Conservation (phyloP, 92 coral and sea anemone species). For the Virgularia gustaviana region DNA sequence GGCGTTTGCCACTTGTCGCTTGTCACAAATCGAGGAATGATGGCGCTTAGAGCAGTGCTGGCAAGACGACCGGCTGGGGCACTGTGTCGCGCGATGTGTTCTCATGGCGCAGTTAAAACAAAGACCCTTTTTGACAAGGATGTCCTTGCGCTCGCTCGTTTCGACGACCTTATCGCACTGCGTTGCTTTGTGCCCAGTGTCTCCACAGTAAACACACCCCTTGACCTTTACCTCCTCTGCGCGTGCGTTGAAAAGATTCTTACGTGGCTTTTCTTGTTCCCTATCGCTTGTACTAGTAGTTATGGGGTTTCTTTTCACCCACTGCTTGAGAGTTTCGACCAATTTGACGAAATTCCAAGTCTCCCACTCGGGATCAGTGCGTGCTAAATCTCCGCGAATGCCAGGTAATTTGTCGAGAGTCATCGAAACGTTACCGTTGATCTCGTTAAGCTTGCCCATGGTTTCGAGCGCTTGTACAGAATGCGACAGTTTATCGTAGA, state of each 20-base stretch:
- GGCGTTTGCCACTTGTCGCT: background rate
- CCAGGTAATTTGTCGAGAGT: slow-evolving; percentile 39
- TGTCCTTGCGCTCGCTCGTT: background rate
- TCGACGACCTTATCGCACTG: background rate
- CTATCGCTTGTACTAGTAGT: too few relatives aligned
- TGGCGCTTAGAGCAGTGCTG: background rate
- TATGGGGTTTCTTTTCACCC: slow-evolving; percentile 5
- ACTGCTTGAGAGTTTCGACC: background rate
- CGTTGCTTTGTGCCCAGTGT: background rate
- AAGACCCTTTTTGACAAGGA: background rate
- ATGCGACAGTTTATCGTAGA: slow-evolving; percentile 41
- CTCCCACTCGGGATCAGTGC: slow-evolving; percentile 16
- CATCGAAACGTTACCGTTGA: slow-evolving; percentile 30
- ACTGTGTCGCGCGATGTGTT: background rate
- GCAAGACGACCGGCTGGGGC: background rate
- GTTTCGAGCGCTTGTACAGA: slow-evolving; percentile 46
- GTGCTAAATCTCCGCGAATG: slow-evolving; percentile 10
- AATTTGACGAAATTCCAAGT: slow-evolving; percentile 4
- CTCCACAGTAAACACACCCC: background rate
- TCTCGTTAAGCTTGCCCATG: slow-evolving; percentile 23
- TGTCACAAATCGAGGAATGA: background rate
- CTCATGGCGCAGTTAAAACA: slow-evolving; percentile 3
- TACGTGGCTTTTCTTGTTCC: too few relatives aligned
- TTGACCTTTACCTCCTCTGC: too few relatives aligned
- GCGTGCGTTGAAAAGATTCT: too few relatives aligned